Evolutionary conservation across 2,888 invertebrate genomes (phyloP), one percentile per base, ranked within the genome.

Genomic region (Clepsis dumicolana): DNA sequence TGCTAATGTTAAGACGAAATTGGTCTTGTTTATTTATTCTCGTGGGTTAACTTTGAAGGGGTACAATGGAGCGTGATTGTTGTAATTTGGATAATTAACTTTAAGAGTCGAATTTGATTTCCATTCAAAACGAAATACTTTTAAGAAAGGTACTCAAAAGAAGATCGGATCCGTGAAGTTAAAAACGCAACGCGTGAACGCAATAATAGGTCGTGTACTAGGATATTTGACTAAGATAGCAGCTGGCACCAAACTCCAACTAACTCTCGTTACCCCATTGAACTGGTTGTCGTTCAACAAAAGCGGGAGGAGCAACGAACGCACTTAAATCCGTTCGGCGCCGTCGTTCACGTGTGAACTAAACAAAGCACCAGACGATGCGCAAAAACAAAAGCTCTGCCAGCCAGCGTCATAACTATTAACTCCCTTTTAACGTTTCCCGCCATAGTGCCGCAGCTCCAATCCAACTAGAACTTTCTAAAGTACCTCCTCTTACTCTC

Each of bases 371-470:
- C 62, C 50, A 50, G 54, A 38, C 62, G 25, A 41, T 16, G 21
- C 38, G 56, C 44, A 35, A 35, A 41, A 68, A 59, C 67, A 68
- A 68, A 64, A 52, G 59, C 61, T 32, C 25, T 25, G 61, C 35
- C 57, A 59, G 63, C 50, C 50, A 27, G 27, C 61, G 56, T 60
- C 66, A 35, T 57, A 63, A 56, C 67, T 57, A 63, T 63, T 63
- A 57, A 48, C 63, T 63, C 57, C 62, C 57, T 68, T 68, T 68
- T 52, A 68, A 57, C 67, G 64, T 38, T 53, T 41, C 38, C 53
- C 25, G 53, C 38, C 52, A 65, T 50, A 27, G 50, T 50, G 48
- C 50, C 25, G 52, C 16, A 59, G 50, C 35, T 35, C 56, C 52
- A 38, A 38, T 60, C 21, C 24, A 59, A 29, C 21, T 24, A 59